Evolutionary conservation across 2,113 vertebrate genomes (phyloP).

Genomic region (Fukomys damarensis): DNA sequence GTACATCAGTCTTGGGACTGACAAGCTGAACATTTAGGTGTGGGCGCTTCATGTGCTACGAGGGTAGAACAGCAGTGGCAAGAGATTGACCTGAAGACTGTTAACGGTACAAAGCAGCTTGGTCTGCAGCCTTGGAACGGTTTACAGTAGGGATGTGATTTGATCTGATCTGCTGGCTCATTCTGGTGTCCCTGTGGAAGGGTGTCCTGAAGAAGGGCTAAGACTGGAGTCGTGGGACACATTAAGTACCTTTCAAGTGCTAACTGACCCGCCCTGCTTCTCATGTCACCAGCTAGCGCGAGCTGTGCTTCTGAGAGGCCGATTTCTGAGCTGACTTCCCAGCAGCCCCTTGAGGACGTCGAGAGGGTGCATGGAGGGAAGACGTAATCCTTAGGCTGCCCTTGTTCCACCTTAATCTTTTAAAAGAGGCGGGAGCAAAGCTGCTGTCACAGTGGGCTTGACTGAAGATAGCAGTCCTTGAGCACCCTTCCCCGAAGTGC

Average conservation of each 20-base stretch:
- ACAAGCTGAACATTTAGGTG: not conserved
- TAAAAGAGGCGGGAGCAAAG: conserved; percentile 50
- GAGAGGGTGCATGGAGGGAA: conserved; percentile 35
- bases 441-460: conserved; percentile 29
- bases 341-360: not conserved
- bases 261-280: not conserved
- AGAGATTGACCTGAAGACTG: not conserved
- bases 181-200: conserved; percentile 1
- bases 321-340: not conserved
- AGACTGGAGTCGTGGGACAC: conserved; percentile 7
- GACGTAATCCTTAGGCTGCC: not conserved
- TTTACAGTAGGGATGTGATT: not conserved
- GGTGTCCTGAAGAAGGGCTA: conserved; percentile 5
- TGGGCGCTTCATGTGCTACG: not conserved
- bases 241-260: conserved; percentile 45
- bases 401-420: conserved; percentile 52
- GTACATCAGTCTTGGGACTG: too few species aligned
- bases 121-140: not conserved
- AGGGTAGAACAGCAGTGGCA: not conserved
- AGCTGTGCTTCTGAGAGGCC: not conserved
- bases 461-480: conserved; percentile 57
- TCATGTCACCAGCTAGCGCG: not conserved
- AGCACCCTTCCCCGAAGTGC: conserved; percentile 59
- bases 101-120: not conserved
- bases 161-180: not conserved